Base-by-base conservation (phyloP, 2,113 vertebrate genomes). In the Abramis brama region DNA sequence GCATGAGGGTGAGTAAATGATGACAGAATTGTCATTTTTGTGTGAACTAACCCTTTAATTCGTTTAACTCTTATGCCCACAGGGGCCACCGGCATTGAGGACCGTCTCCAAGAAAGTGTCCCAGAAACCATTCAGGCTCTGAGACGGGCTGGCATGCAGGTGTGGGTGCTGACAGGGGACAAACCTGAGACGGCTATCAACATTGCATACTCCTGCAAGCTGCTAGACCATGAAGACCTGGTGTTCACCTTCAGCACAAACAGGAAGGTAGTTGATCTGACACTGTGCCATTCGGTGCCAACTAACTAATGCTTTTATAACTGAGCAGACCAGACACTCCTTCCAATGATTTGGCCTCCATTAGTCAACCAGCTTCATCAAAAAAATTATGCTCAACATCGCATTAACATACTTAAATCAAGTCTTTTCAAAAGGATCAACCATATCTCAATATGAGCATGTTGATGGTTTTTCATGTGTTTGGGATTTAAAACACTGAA, bases 81-180 rank as follows among this genome's bases (percentile, higher is more conserved):
- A 99, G 98, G 97, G 86, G 96, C 97, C 81, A 99, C 98, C 4
- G 97, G 97, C 50, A 95, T 99, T n/a, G 98, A 99, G 92, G 98
- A 99, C 89, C 96, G 96, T 70, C 96, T 99, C 50, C 98, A 99
- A 83, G 97, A 98, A 2, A 96, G 93, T 0, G 97, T 98, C 78
- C 96, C 97, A 82, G 97, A 97, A 84, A 97, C 97, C 33, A 94
- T 98, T 0, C 55, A 92, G 3, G 95, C 97, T 2, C 96, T 99
- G 85, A 92, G 93, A 83, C 96, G 97, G 86, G 97, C 97, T 57
- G 98, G 97, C n/a, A 97, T 99, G 85, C 94, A 96, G 90, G 93
- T 97, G 84, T 99, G 98, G 97, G 96, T 99, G 88, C 89, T 99
- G 92, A 99, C 98, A 5, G 98, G 98, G 78, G 98, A 99, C 93